Conservation (phyloP, 2,888 invertebrate genomes). For the Patella ulyssiponensis region DNA sequence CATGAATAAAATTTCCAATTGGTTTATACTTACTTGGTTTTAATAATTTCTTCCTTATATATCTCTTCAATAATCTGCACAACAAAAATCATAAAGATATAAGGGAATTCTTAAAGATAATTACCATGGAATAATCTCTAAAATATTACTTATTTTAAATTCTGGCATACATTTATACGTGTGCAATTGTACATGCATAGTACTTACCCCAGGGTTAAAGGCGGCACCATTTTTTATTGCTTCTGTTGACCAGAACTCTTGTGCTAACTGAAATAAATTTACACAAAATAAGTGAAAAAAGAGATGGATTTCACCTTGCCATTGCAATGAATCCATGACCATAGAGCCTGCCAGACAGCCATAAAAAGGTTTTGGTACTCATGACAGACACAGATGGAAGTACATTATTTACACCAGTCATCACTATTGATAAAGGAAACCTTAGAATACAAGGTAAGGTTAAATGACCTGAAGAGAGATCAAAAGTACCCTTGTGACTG, state of each 20-base stretch:
- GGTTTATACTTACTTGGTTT: slow-evolving; percentile 79
- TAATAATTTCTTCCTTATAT: slow-evolving; percentile 88
- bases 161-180: too few species aligned
- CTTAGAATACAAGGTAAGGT: background rate
- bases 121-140: background rate
- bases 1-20: background rate
- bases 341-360: too few species aligned
- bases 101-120: background rate
- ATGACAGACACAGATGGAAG: too few species aligned
- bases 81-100: slow-evolving; percentile 7
- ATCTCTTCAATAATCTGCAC: slow-evolving; percentile 85
- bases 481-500: too few species aligned
- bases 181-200: background rate
- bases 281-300: slow-evolving; percentile 61
- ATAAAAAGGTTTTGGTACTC: too few species aligned
- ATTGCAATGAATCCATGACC: too few species aligned
- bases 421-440: background rate
- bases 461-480: too few species aligned
- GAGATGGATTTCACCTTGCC: background rate
- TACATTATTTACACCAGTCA: too few species aligned
- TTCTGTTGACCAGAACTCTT: slow-evolving; percentile 93
- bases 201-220: slow-evolving; percentile 62
- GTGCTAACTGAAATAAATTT: slow-evolving; percentile 83
- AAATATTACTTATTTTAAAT: too few species aligned
- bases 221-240: slow-evolving; percentile 74